Conservation (phyloP, 2,797 vertebrate species). For the Melanotaenia boesemani region DNA sequence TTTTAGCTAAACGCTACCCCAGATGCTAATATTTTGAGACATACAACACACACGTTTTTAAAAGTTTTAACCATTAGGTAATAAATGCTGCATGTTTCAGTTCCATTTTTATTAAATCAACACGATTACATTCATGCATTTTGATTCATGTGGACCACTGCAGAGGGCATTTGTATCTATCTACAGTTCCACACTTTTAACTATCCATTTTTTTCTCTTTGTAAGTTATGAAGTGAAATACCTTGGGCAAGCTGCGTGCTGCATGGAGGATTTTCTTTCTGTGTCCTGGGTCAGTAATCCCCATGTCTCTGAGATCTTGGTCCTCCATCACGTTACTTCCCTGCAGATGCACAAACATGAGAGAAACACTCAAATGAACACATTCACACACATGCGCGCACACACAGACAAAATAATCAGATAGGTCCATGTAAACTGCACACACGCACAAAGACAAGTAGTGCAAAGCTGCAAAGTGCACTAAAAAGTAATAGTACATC, state of each 20-base stretch:
- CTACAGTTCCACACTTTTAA: background rate
- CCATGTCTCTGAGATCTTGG: constrained; percentile 95
- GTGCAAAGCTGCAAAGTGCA: background rate
- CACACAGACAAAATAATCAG: constrained; percentile 22
- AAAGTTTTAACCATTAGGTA: background rate
- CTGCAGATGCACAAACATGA: constrained; percentile 72
- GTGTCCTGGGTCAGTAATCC: constrained; percentile 93
- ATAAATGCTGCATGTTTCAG: background rate
- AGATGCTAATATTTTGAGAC: too few relatives aligned
- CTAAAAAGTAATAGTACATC: constrained; percentile 16
- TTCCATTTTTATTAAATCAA: background rate
- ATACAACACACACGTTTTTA: too few relatives aligned
- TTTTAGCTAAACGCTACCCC: too few relatives aligned
- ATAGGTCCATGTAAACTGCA: constrained; percentile 15
- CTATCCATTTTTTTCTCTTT: constrained; percentile 3
- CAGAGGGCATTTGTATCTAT: background rate
- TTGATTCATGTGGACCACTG: background rate
- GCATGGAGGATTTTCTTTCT: constrained; percentile 95
- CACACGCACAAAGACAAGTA: constrained; percentile 35
- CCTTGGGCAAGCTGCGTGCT: constrained; percentile 94
- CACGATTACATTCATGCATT: background rate
- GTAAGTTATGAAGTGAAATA: constrained; percentile 61
- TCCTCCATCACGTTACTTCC: constrained; percentile 97
- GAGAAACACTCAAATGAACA: constrained; percentile 66
- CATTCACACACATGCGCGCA: constrained; percentile 59